These are phyloP conservation scores for Mobula hypostoma DNA, from an alignment of 2,113 vertebrate genomes.

Conservation along the genomic window DNA sequence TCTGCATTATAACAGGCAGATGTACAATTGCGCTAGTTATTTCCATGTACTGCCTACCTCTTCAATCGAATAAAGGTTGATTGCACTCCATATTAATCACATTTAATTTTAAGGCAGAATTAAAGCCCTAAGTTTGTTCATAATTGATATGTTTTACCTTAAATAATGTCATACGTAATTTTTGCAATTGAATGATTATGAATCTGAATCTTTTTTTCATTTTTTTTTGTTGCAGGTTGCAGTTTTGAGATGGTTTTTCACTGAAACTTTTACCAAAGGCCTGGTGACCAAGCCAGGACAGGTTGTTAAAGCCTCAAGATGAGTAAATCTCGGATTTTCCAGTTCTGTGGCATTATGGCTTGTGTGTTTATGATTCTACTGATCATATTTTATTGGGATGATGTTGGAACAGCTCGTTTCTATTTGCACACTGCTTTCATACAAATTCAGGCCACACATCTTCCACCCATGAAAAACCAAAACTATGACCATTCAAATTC, in stretches of 20 bases:
- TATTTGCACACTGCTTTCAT: slow-evolving; percentile 75
- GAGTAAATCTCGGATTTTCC: slow-evolving; percentile 80
- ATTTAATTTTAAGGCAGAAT: neutral
- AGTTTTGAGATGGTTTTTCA: neutral
- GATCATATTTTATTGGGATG: slow-evolving; percentile 96
- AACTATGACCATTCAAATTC: neutral
- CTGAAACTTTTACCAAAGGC: neutral
- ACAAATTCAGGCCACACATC: slow-evolving; percentile 56
- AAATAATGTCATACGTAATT: neutral
- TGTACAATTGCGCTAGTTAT: neutral
- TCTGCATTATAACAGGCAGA: neutral
- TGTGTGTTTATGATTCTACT: slow-evolving; percentile 85
- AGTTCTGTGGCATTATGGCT: slow-evolving; percentile 76
- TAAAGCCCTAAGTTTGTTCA: neutral
- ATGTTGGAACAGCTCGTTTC: slow-evolving; percentile 75
- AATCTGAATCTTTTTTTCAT: neutral
- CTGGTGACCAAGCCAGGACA: neutral
- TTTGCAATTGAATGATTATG: neutral
- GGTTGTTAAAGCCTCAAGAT: slow-evolving; percentile 56
- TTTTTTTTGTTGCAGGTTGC: neutral
- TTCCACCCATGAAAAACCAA: slow-evolving; percentile 43
- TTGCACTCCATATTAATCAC: too few species aligned
- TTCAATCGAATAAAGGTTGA: neutral
- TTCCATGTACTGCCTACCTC: neutral
- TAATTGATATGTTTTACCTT: neutral